phyloP scores from a whole-genome alignment of 2,888 invertebrate species.

The Drosophila niveifrons region DNA sequence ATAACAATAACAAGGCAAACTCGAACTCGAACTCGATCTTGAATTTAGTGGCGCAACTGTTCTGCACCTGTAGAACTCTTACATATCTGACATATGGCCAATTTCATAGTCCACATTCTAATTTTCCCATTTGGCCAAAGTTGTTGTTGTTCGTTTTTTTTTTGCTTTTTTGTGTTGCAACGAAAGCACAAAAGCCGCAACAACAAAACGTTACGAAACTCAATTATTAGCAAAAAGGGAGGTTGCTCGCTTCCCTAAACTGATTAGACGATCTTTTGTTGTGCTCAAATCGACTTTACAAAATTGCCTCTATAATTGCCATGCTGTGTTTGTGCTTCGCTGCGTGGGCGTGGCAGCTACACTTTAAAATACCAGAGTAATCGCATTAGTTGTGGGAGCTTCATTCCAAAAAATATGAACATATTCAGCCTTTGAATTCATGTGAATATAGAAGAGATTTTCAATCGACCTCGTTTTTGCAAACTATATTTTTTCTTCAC shows the following conservation, averaged over 20 bases:
- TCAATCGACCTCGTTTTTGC: neutral
- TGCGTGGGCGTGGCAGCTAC: conserved; percentile 47
- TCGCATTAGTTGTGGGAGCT: conserved; percentile 16
- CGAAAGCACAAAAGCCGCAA: conserved; percentile 41
- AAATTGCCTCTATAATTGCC: conserved; percentile 62
- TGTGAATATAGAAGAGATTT: neutral
- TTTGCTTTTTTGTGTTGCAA: neutral
- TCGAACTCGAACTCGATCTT: neutral
- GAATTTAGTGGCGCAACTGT: conserved; percentile 25
- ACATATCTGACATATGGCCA: conserved; percentile 64
- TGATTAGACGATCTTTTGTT: conserved; percentile 60
- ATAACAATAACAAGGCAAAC: conserved; percentile 1
- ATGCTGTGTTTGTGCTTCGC: neutral
- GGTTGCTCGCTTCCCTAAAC: conserved; percentile 53
- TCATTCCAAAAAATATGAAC: neutral
- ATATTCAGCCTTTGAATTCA: neutral
- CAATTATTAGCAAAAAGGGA: conserved; percentile 50
- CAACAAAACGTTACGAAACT: conserved; percentile 50
- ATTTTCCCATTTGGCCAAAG: conserved; percentile 57
- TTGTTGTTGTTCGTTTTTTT: conserved; percentile 8
- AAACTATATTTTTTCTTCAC: too few relatives aligned
- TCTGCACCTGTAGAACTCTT: conserved; percentile 61
- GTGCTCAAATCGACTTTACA: conserved; percentile 19
- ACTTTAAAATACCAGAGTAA: conserved; percentile 35
- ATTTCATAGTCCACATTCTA: conserved; percentile 60